Evolutionary conservation across 2,888 invertebrate genomes (phyloP).

Genomic region (Mamestra brassicae): DNA sequence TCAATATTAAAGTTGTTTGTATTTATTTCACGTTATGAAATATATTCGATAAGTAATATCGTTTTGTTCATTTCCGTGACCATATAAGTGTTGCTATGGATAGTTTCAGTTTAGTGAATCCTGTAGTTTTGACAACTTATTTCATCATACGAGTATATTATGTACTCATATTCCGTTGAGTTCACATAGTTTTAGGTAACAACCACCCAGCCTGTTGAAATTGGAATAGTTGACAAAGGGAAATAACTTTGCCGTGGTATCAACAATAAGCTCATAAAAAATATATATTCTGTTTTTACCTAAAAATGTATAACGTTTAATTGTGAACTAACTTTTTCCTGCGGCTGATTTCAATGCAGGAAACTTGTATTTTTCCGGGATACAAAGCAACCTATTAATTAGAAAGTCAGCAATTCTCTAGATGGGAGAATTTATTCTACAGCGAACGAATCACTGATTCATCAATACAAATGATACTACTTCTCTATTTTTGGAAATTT

Average conservation of each 20-base stretch:
- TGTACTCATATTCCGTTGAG: neutral
- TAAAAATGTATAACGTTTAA: neutral
- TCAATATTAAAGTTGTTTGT: constrained; percentile 7
- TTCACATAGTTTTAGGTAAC: neutral
- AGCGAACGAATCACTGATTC: too few species aligned
- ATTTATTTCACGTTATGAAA: neutral
- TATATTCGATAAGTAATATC: neutral
- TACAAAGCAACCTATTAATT: too few species aligned
- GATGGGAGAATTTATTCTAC: too few species aligned
- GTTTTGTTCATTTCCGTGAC: constrained; percentile 14
- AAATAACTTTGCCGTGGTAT: neutral
- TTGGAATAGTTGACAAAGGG: neutral
- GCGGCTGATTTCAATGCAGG: too few species aligned
- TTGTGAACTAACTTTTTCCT: too few species aligned
- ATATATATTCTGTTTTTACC: neutral
- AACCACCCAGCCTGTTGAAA: neutral
- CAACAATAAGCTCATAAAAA: neutral
- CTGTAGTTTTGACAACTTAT: constrained; percentile 4
- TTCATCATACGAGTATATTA: neutral
- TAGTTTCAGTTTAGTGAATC: constrained; percentile 1
- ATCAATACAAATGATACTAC: too few species aligned
- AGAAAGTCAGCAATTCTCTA: too few species aligned
- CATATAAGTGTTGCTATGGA: neutral
- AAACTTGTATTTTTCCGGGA: too few species aligned
- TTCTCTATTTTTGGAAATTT: too few species aligned